phyloP scores from a whole-genome alignment of 2,797 vertebrate genomes.

The Eleutherodactylus coqui region DNA sequence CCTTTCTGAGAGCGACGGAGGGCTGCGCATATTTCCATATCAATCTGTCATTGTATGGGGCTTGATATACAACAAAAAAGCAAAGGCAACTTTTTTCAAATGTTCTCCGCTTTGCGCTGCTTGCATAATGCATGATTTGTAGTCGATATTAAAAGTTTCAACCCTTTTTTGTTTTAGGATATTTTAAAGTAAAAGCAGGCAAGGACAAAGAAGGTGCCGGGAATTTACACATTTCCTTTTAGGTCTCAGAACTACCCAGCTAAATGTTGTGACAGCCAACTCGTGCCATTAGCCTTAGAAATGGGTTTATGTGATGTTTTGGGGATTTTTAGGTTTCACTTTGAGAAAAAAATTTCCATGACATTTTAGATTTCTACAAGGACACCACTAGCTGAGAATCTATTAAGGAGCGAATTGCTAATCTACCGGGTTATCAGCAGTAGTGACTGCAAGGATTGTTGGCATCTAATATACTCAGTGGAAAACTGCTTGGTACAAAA shows the following conservation, averaged over 20 bases:
- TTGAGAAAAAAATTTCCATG: conserved; percentile 47
- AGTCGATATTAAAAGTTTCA: conserved; percentile 55
- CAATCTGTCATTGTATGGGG: conserved; percentile 55
- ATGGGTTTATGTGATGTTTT: conserved; percentile 5
- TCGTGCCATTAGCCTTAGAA: conserved; percentile 1
- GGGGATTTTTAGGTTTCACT: conserved; percentile 24
- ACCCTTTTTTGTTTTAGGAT: conserved; percentile 53
- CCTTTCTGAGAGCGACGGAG: conserved; percentile 53
- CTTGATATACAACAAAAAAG: conserved; percentile 51
- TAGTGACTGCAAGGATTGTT: conserved; percentile 7
- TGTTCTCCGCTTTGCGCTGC: conserved; percentile 34
- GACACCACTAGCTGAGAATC: conserved; percentile 26
- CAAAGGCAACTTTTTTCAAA: conserved; percentile 59
- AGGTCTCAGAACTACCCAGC: conserved; percentile 25
- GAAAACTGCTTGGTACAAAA: background rate
- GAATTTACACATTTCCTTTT: conserved; percentile 35
- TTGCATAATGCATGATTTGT: conserved; percentile 62
- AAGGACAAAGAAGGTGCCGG: conserved; percentile 47
- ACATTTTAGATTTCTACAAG: conserved; percentile 35
- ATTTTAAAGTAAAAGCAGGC: conserved; percentile 51
- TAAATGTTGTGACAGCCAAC: conserved; percentile 36
- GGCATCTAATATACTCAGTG: conserved; percentile 12
- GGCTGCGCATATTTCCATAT: conserved; percentile 62
- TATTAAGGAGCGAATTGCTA: conserved; percentile 18
- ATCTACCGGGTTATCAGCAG: background rate